Conservation (phyloP, 2,113 vertebrate genomes). For the Chitala chitala region DNA sequence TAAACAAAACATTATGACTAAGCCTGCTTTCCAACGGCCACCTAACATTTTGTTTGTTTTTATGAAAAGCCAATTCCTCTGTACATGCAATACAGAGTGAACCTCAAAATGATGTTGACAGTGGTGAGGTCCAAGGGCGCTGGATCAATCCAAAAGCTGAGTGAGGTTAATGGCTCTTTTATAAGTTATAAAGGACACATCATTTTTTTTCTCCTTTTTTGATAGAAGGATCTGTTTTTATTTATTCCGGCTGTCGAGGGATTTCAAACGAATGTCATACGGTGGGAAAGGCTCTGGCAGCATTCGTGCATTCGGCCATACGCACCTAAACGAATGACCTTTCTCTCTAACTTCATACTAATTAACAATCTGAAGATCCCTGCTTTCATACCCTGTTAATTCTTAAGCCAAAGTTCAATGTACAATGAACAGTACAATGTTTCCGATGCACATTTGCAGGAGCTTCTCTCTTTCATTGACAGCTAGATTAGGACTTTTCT, state of each 20-base stretch:
- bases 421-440: neutral
- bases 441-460: neutral
- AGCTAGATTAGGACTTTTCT: neutral
- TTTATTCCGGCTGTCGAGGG: conserved; percentile 7
- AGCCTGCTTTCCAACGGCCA: neutral
- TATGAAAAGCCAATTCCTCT: neutral
- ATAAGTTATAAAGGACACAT: conserved; percentile 3
- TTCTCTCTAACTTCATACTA: neutral
- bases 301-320: neutral
- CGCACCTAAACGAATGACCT: neutral
- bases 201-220: neutral
- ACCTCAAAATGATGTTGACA: neutral
- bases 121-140: neutral
- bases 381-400: too few relatives aligned
- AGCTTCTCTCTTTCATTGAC: neutral
- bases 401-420: too few relatives aligned
- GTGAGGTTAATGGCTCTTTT: conserved; percentile 13
- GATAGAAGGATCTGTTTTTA: neutral
- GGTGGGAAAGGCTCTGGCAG: neutral
- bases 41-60: conserved; percentile 11
- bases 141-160: conserved; percentile 1
- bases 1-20: neutral
- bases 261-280: conserved; percentile 5
- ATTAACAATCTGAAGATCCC: too few relatives aligned
- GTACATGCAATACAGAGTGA: too few relatives aligned